Base-by-base conservation (phyloP, 1,140 invertebrate species). In the Colletes latitarsis region DNA sequence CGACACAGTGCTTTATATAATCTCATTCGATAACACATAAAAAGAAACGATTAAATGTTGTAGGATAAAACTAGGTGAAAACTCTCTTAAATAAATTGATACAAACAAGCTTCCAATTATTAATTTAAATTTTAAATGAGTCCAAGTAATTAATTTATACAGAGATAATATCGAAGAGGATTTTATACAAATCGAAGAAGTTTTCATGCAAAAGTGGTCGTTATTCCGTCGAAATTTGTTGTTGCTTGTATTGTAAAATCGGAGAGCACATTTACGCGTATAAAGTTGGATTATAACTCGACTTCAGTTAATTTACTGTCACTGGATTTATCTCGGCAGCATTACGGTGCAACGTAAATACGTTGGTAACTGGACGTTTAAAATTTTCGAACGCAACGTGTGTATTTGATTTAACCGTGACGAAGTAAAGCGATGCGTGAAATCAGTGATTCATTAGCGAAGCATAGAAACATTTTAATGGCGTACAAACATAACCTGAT, bases 401-500 rank as follows among this genome's bases (percentile, higher is more conserved):
- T 8, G 62, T 15, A 8, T 67, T 67, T 76, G 67, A 67, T 66
- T 55, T n/a, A 10, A 43, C 39, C 9, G n/a, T 15, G 39, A 21
- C 9, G 14, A 8, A 9, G 39, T n/a, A 0, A 3, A n/a, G 6
- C 8, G n/a, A 46, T 21, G 15, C 46, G 8, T 14, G 0, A 10
- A 8, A 17, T 14, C 6, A 0, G 6, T 55, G 19, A 14, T 57
- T 57, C n/a, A 68, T 68, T 68, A n/a, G 41, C 39, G 63, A 14
- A 30, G 53, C 49, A 12, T n/a, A 55, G 41, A 30, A 67, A 57
- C 74, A 17, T 30, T 19, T 76, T 76, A 76, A 75, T 46, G 52
- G 30, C 14, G 6, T 6, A 39, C 49, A 67, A 75, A 68, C 15
- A 21, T 57, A 8, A n/a, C 63, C n/a, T 4, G 6, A 52, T 68